Evolutionary conservation across 2,797 vertebrate genomes (phyloP), one percentile per base, ranked within the genome.

Genomic region (Meda fulgida): DNA sequence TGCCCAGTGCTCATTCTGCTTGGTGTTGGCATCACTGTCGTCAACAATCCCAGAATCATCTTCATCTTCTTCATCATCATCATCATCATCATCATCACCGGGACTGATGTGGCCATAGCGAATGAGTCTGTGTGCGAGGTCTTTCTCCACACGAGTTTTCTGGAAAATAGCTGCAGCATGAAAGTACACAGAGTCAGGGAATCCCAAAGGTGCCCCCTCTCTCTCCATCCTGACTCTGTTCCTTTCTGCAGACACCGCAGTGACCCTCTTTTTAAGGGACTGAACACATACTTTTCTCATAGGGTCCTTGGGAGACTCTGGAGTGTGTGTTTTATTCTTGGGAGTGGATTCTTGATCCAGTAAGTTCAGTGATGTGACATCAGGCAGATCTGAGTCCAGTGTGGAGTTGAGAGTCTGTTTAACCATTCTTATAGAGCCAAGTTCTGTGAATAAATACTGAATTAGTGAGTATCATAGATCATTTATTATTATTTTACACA

Each of bases 131-230:
- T 79, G 91, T 23, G 92, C 88, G 2, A 89, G 88, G 0, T 89
- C 87, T 91, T 95, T 97, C 83, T 96, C 94, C 8, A 82, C 73
- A 36, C 48, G 93, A 86, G 97, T 95, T 65, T 91, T 90, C 90
- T 95, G 96, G 90, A 98, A 99, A 90, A 98, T 91, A 78, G 92
- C 94, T 2, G 97, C 97, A 19, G 98, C 97, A 29, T 92, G 95
- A n/a, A 94, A 21, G 88, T 96, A 98, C 29, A 95, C 85, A 0
- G 89, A 88, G 85, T 98, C 97, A 0, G 93, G 55, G 48, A 90
- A 80, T 29, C 87, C 84, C 21, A 21, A n/a, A 58, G 36, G 83
- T 13, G 5, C 23, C 3, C 14, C 14, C 19, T 58, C 36, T 43
- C 82, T 84, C 76, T 67, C 65, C 53, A 23, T 60, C 26, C 75